These are phyloP conservation scores for Lamproptera curius DNA, from an alignment of 2,888 invertebrate genomes.

Conservation along the genomic window DNA sequence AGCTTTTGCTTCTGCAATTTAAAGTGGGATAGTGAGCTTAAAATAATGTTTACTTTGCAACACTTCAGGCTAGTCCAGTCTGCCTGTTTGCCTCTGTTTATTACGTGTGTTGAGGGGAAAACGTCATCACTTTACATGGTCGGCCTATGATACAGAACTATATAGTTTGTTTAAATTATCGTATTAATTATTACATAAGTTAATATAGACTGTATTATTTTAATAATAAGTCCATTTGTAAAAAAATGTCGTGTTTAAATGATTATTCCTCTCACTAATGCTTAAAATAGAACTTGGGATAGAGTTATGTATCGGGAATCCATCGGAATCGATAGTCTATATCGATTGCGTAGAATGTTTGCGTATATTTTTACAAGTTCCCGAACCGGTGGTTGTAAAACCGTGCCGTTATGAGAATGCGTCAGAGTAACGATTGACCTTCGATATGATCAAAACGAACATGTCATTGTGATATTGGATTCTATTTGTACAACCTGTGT, in stretches of 20 bases:
- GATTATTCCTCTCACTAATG: too few relatives aligned
- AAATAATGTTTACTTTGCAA: not conserved
- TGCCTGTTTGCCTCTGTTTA: not conserved
- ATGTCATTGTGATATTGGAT: slow-evolving; percentile 28
- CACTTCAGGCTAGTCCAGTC: not conserved
- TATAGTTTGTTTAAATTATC: too few relatives aligned
- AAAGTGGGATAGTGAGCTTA: not conserved
- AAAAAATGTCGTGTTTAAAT: too few relatives aligned
- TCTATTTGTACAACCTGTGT: too few relatives aligned
- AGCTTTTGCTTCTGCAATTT: slow-evolving; percentile 9
- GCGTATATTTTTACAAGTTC: slow-evolving; percentile 60
- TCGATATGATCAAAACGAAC: slow-evolving; percentile 29
- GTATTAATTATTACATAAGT: too few relatives aligned
- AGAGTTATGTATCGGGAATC: slow-evolving; percentile 8
- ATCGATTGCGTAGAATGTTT: slow-evolving; percentile 39
- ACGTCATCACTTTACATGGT: too few relatives aligned
- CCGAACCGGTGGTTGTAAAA: slow-evolving; percentile 56
- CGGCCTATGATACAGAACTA: too few relatives aligned
- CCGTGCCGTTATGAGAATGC: slow-evolving; percentile 48
- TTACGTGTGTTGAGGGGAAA: too few relatives aligned
- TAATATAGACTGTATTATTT: too few relatives aligned
- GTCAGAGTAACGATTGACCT: slow-evolving; percentile 48
- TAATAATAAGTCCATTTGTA: too few relatives aligned
- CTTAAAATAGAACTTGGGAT: not conserved
- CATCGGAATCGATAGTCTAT: slow-evolving; percentile 5